Evolutionary conservation across 1,140 invertebrate species (phyloP).

Genomic region (Aphis gossypii): DNA sequence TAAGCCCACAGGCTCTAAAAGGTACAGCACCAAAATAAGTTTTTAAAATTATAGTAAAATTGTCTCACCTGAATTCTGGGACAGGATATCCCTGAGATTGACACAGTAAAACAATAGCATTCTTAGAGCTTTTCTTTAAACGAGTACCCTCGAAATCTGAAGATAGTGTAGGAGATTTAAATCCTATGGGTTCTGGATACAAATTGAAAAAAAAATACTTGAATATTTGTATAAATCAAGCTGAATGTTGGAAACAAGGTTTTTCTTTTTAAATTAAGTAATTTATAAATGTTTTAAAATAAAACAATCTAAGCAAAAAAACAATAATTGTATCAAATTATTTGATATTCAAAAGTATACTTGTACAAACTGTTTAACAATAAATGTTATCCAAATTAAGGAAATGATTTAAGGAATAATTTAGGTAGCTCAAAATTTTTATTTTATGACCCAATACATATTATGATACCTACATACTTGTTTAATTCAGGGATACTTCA

Average conservation of each 20-base stretch:
- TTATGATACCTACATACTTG: background rate
- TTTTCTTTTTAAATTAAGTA: background rate
- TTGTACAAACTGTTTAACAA: background rate
- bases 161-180: constrained; percentile 67
- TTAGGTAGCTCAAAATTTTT: background rate
- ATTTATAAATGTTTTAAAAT: background rate
- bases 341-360: background rate
- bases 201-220: constrained; percentile 20
- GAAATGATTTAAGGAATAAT: background rate
- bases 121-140: constrained; percentile 65
- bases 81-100: constrained; percentile 74
- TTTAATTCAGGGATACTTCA: background rate
- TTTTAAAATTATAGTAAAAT: background rate
- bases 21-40: constrained; percentile 61
- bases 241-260: constrained; percentile 42
- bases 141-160: constrained; percentile 65
- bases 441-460: background rate
- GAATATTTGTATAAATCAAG: background rate
- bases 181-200: constrained; percentile 67
- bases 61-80: constrained; percentile 69
- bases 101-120: constrained; percentile 68
- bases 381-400: background rate
- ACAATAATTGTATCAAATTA: background rate
- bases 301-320: background rate
- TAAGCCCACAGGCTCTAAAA: constrained; percentile 68